Evolutionary conservation across 2,888 invertebrate genomes (phyloP), one percentile per base, ranked within the genome.

Genomic region (Rambutsinella grinnellia): DNA sequence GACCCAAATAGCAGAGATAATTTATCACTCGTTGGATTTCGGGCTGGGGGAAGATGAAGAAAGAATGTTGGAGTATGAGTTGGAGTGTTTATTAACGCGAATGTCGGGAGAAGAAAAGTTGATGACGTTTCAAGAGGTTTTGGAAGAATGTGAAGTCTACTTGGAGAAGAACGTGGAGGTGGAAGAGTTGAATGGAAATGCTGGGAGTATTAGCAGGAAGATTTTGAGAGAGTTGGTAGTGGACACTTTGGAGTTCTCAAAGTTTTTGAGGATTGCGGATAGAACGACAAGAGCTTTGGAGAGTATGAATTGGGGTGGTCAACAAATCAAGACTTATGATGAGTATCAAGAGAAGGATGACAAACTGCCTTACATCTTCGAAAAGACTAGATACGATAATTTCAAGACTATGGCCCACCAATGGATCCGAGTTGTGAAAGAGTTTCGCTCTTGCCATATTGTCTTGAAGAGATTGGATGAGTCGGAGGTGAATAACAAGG

Each of bases 31-130:
- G 5, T 24, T 72, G 19, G 72, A 72, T 26, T 72, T 51, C 26
- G 65, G 72, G 21, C 57, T 72, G n/a, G 23, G 17, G 23, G 72
- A 72, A n/a, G 58, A 72, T 6, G 72, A 72, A 28, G 72, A 72
- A 28, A 44, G 72, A 10, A 65, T 49, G n/a, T 58, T 72, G 53
- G 58, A 53, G 26, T 0, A 19, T 8, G 58, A 65, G 10, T 36
- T 72, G 49, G 72, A 65, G 36, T 26, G 10, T 17, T 3, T 72
- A 17, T 26, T 72, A 13, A 58, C 51, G 0, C 23, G 6, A 24
- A 72, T 72, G 72, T 24, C 47, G 13, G 69, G 19, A 10, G 49
- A 65, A 2, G 26, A 21, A 17, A n/a, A 36, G n/a, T n/a, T 19
- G n/a, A 24, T 21, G 26, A 53, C 26, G 23, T 8, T 28, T 54